phyloP scores from a whole-genome alignment of 1,140 invertebrate genomes.

The Pogonus chalceus region DNA sequence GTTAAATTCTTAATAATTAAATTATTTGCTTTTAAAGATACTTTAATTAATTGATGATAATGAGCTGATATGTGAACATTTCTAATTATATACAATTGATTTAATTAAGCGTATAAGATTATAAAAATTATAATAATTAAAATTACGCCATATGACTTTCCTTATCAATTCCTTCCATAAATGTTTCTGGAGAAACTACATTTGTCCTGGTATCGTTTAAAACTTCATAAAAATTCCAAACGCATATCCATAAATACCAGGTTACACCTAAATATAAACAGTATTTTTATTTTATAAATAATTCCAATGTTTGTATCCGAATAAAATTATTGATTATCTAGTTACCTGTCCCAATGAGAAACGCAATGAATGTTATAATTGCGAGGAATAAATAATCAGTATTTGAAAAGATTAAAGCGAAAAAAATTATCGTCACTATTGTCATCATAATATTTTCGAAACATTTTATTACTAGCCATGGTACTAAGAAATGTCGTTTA shows the following conservation, averaged over 20 bases:
- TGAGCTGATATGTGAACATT: no score
- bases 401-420: background rate
- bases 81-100: no score
- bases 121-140: no score
- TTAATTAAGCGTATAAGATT: no score
- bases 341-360: background rate
- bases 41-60: no score
- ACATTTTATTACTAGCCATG: background rate
- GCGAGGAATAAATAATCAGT: background rate
- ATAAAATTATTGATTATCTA: background rate
- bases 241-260: slow-evolving; percentile 1
- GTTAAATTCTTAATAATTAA: no score
- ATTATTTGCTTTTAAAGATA: no score
- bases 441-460: background rate
- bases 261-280: background rate
- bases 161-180: background rate
- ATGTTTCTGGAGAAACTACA: background rate
- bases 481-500: background rate
- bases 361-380: background rate
- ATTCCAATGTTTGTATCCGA: background rate
- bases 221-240: background rate
- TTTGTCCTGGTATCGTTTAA: background rate
- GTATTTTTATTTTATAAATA: background rate
- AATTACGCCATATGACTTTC: background rate
- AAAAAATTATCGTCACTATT: slow-evolving; percentile 1